phyloP scores from a whole-genome alignment of 2,888 invertebrate genomes.

The Rotaria socialis region DNA sequence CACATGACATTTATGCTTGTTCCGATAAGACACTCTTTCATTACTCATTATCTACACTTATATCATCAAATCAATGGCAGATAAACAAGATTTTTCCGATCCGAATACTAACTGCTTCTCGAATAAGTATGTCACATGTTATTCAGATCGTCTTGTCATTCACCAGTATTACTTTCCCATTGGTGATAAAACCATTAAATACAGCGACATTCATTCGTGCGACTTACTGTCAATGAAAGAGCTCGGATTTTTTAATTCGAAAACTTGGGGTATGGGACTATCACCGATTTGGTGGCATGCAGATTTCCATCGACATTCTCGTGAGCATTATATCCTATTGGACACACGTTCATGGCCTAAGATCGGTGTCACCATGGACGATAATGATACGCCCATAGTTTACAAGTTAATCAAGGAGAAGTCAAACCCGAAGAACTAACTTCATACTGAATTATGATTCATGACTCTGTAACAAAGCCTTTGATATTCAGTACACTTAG shows the following conservation, averaged over 20 bases:
- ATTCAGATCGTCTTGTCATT: neutral
- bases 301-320: neutral
- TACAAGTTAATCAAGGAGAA: neutral
- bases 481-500: no score
- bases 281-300: neutral
- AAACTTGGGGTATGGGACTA: neutral
- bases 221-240: neutral
- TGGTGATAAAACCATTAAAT: slow-evolving; percentile 4
- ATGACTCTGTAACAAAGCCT: no score
- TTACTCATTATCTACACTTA: no score
- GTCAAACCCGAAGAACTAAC: no score
- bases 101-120: neutral
- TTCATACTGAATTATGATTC: no score
- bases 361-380: neutral
- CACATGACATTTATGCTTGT: no score
- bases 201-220: neutral
- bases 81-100: no score
- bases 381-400: neutral
- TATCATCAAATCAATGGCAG: no score
- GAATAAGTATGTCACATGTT: neutral
- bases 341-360: neutral
- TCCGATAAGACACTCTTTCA: no score
- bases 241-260: neutral
- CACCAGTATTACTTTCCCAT: neutral
- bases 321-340: neutral